Evolutionary conservation across 2,888 invertebrate species (phyloP).

Genomic region (Alloplasta piceator): DNA sequence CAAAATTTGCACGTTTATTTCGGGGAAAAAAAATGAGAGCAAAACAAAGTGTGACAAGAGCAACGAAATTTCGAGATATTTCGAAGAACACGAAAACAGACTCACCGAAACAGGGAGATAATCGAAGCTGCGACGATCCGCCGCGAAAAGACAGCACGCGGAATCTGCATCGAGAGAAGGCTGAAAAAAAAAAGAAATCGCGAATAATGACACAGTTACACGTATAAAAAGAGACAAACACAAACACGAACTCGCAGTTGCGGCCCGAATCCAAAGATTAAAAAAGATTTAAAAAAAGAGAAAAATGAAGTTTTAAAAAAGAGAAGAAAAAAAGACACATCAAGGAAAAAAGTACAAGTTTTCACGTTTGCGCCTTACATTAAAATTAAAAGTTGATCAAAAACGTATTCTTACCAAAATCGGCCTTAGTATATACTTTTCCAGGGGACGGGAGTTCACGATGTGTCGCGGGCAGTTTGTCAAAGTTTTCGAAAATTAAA

Average conservation of each 20-base stretch:
- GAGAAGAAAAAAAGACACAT: constrained; percentile 77
- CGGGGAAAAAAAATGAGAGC: constrained; percentile 51
- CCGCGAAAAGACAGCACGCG: constrained; percentile 58
- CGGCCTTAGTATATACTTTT: constrained; percentile 83
- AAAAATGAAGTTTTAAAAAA: constrained; percentile 60
- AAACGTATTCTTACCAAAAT: constrained; percentile 83
- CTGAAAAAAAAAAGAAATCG: constrained; percentile 37
- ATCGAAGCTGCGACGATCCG: constrained; percentile 60
- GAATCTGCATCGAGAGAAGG: constrained; percentile 47
- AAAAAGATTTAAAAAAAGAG: constrained; percentile 13
- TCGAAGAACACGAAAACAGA: constrained; percentile 62
- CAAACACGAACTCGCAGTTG: constrained; percentile 77
- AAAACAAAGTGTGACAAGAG: constrained; percentile 61
- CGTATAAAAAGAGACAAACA: constrained; percentile 51
- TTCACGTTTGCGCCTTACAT: constrained; percentile 83
- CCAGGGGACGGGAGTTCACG: constrained; percentile 74
- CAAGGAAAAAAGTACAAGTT: constrained; percentile 83
- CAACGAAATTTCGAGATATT: constrained; percentile 49
- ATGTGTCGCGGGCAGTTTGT: constrained; percentile 56
- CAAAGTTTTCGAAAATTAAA: constrained; percentile 7
- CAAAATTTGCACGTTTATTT: constrained; percentile 53
- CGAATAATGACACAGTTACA: constrained; percentile 54
- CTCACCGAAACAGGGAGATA: constrained; percentile 69
- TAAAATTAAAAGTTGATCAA: constrained; percentile 83
- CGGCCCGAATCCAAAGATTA: constrained; percentile 82